phyloP scores from a whole-genome alignment of 2,888 invertebrate species.

The Torymus texanus region DNA sequence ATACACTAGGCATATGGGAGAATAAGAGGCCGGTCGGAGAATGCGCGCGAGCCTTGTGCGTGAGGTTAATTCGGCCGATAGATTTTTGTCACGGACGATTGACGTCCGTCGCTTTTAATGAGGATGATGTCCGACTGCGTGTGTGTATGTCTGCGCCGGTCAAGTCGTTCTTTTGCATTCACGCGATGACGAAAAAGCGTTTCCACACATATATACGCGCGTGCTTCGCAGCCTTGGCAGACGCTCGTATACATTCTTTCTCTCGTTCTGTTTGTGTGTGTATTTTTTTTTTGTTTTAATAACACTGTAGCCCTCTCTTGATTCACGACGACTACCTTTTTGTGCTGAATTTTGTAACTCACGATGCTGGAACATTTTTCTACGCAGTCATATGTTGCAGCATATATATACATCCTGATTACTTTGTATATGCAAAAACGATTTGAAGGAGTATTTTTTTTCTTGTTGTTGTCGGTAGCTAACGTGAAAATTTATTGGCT shows the following conservation, averaged over 20 bases:
- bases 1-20: no score
- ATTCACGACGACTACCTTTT: not conserved
- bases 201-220: constrained; percentile 10
- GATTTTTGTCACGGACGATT: constrained; percentile 39
- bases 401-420: no score
- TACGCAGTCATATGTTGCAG: no score
- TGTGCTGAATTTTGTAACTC: constrained; percentile 1
- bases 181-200: constrained; percentile 16
- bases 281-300: constrained; percentile 10
- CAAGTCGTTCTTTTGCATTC: constrained; percentile 35
- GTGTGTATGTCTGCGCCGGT: not conserved
- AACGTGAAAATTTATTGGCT: no score
- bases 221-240: constrained; percentile 12
- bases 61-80: constrained; percentile 22
- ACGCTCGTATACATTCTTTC: not conserved
- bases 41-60: not conserved
- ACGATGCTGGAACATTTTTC: not conserved
- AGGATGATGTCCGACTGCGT: constrained; percentile 1
- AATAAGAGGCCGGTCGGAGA: no score
- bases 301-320: not conserved
- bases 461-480: no score
- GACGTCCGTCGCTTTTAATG: constrained; percentile 21
- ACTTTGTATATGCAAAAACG: no score
- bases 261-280: no score
- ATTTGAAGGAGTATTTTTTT: no score